Conservation (phyloP, 2,113 vertebrate species). For the Caretta caretta region DNA sequence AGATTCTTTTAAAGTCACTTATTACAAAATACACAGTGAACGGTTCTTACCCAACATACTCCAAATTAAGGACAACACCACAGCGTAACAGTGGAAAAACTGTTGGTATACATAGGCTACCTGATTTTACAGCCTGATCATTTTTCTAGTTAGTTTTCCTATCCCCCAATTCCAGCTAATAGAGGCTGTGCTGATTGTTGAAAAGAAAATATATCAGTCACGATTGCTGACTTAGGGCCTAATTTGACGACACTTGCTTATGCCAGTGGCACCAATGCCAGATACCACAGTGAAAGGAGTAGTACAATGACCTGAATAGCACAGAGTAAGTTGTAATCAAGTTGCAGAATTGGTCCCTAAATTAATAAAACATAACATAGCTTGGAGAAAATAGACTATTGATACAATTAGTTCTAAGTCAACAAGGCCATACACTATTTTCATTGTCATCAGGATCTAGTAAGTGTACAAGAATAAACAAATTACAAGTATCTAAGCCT, state of each 20-base stretch:
- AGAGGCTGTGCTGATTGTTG: neutral
- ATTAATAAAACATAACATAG: neutral
- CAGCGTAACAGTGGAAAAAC: neutral
- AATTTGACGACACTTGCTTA: neutral
- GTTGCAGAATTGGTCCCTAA: neutral
- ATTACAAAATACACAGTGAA: neutral
- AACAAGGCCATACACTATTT: neutral
- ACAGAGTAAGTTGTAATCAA: neutral
- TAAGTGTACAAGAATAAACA: neutral
- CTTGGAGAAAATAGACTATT: neutral
- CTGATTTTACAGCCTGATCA: neutral
- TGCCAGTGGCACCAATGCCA: neutral
- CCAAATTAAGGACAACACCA: neutral
- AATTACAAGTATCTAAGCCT: neutral
- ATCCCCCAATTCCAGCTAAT: neutral
- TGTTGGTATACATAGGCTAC: neutral
- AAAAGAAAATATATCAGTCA: neutral
- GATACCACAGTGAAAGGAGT: neutral
- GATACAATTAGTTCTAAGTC: too few relatives aligned
- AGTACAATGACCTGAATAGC: fast-evolving
- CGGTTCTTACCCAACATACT: neutral
- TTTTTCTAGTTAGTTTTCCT: neutral
- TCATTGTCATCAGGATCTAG: neutral
- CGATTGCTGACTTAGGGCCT: neutral
- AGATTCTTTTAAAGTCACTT: neutral